Conservation (phyloP, 2,888 invertebrate genomes). For the Toxonevra muliebris region DNA sequence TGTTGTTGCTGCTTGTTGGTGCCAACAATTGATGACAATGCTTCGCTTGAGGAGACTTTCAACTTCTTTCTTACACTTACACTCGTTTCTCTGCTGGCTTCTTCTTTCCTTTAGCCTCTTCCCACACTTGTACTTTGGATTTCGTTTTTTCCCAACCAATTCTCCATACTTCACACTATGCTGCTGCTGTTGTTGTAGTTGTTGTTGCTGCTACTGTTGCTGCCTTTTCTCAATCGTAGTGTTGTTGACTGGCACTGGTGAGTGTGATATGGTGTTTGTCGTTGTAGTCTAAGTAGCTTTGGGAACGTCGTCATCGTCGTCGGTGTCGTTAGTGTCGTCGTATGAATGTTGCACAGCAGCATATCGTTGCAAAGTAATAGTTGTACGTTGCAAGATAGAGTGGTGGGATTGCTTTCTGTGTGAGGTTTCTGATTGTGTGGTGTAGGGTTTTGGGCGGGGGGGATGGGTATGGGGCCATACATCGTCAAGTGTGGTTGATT, state of each 20-base stretch:
- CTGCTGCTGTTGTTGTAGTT: conserved; percentile 46
- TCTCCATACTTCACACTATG: conserved; percentile 40
- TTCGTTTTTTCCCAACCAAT: too few species aligned
- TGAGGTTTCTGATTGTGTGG: neutral
- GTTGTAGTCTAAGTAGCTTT: neutral
- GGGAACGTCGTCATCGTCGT: neutral
- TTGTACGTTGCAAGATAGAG: conserved; percentile 27
- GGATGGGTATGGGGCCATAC: too few species aligned
- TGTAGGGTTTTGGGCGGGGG: neutral
- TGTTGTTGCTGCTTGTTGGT: conserved; percentile 36
- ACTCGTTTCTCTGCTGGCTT: neutral
- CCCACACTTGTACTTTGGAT: neutral
- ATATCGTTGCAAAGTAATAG: conserved; percentile 26
- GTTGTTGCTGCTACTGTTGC: conserved; percentile 20
- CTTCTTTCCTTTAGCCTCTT: conserved; percentile 11
- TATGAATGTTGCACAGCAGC: conserved; percentile 1
- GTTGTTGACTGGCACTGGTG: neutral
- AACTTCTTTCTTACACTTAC: neutral
- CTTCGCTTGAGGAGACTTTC: conserved; percentile 1
- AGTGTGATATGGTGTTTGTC: conserved; percentile 11
- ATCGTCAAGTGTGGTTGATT: too few species aligned
- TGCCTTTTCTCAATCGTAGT: conserved; percentile 1
- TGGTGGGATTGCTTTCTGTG: conserved; percentile 36
- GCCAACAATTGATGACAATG: conserved; percentile 39
- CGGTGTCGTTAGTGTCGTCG: neutral